A percentile compares a stretch with the other conserved stretches of the same genome.
These are phyloP conservation scores for Charina bottae DNA, from an alignment of 2,113 vertebrate genomes.

Conservation along the genomic window DNA sequence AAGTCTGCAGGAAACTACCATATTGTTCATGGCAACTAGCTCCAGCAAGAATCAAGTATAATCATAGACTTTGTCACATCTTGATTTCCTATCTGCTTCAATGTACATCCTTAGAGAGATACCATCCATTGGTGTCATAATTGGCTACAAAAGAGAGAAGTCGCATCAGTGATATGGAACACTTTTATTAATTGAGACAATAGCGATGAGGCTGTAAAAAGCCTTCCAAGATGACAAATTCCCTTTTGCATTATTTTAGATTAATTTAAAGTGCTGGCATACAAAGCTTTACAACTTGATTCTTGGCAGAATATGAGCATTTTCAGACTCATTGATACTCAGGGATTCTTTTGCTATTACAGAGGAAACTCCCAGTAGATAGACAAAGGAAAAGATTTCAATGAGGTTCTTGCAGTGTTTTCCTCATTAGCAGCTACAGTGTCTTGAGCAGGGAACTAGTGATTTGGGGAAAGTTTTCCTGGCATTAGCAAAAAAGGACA, in stretches of 20 bases:
- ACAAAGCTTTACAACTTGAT: slow-evolving; percentile 72
- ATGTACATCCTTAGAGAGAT: slow-evolving; percentile 36
- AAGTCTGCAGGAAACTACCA: slow-evolving; percentile 55
- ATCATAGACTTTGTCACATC: slow-evolving; percentile 39
- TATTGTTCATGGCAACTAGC: slow-evolving; percentile 36
- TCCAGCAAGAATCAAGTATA: slow-evolving; percentile 40
- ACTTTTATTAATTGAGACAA: slow-evolving; percentile 67
- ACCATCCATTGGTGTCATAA: slow-evolving; percentile 39
- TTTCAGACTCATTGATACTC: slow-evolving; percentile 72
- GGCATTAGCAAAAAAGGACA: slow-evolving; percentile 75
- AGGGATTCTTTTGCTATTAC: slow-evolving; percentile 65
- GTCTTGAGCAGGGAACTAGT: slow-evolving; percentile 69
- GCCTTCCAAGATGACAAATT: slow-evolving; percentile 63
- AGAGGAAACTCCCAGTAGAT: slow-evolving; percentile 67
- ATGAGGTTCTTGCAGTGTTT: slow-evolving; percentile 68
- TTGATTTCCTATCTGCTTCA: background rate
- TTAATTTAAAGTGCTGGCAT: slow-evolving; percentile 70
- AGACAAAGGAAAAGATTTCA: slow-evolving; percentile 74
- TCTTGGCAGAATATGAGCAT: slow-evolving; percentile 70
- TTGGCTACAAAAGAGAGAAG: slow-evolving; percentile 44
- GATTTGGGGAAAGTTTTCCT: slow-evolving; percentile 69
- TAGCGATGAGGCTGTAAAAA: slow-evolving; percentile 57
- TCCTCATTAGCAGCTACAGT: slow-evolving; percentile 73
- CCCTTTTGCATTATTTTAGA: slow-evolving; percentile 67
- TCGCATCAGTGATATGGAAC: slow-evolving; percentile 46